These are phyloP conservation scores for Anisognathus igniventris DNA, from an alignment of 2,797 vertebrate genomes.

Conservation along the genomic window DNA sequence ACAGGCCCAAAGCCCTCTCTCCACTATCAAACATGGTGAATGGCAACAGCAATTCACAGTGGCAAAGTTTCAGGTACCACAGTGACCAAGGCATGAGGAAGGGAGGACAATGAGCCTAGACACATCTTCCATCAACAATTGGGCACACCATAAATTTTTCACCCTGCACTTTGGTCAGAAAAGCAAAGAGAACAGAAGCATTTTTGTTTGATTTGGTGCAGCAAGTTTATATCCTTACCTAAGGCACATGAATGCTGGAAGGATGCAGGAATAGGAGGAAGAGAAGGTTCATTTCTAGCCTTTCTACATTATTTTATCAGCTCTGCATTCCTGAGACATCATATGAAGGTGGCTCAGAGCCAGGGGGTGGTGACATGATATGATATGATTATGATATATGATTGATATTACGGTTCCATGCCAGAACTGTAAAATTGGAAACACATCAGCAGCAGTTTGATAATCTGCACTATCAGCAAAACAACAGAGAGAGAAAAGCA, in stretches of 20 bases:
- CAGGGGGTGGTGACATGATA: background rate
- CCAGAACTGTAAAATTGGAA: background rate
- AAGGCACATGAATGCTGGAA: background rate
- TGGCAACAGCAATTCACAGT: background rate
- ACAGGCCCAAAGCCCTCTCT: background rate
- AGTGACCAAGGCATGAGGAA: background rate
- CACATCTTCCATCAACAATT: fast-evolving
- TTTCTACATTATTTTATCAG: background rate
- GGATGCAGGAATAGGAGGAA: background rate
- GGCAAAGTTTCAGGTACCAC: background rate
- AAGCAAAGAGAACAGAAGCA: background rate
- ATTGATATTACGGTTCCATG: background rate
- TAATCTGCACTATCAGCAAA: constrained; percentile 23
- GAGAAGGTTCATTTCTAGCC: background rate
- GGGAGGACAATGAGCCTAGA: fast-evolving
- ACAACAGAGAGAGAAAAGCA: constrained; percentile 75
- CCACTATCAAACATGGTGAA: background rate
- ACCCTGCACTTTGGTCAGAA: background rate
- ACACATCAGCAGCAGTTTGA: background rate
- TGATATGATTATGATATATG: background rate
- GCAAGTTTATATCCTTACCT: background rate
- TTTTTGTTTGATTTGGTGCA: background rate
- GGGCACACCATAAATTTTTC: fast-evolving
- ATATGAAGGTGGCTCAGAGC: background rate
- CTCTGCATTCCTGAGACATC: background rate